Conservation (phyloP, 2,797 vertebrate species). For the Brachymystax lenok region DNA sequence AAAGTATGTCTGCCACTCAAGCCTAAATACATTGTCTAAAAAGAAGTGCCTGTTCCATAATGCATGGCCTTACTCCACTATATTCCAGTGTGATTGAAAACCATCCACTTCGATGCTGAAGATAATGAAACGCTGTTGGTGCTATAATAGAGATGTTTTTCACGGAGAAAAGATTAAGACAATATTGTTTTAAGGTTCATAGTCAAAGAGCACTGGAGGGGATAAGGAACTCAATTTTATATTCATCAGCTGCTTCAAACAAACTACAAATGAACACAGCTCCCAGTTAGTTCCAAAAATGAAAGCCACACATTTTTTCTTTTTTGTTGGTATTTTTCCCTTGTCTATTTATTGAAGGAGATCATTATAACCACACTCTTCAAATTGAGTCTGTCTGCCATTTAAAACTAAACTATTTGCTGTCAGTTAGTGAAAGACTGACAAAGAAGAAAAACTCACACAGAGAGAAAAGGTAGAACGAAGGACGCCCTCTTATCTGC, state of each 20-base stretch:
- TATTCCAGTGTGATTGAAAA: constrained; percentile 37
- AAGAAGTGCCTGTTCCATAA: constrained; percentile 40
- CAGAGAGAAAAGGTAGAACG: constrained; percentile 10
- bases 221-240: constrained; percentile 6
- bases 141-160: neutral
- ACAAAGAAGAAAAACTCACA: constrained; percentile 21
- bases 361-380: constrained; percentile 32
- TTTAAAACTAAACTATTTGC: constrained; percentile 33
- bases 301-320: neutral
- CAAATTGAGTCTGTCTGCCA: constrained; percentile 33
- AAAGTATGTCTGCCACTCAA: neutral
- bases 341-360: constrained; percentile 35
- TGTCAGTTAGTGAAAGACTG: constrained; percentile 25
- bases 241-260: constrained; percentile 2
- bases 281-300: neutral
- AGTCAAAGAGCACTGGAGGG: neutral
- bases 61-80: constrained; percentile 45
- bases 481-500: constrained; percentile 25
- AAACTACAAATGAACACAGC: neutral
- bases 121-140: constrained; percentile 5
- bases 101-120: constrained; percentile 28
- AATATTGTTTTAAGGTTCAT: too few relatives aligned
- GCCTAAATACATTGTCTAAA: neutral
- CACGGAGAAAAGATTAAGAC: too few relatives aligned
- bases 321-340: constrained; percentile 6